Conservation (phyloP, 1,140 invertebrate genomes). For the Penaeus japonicus region DNA sequence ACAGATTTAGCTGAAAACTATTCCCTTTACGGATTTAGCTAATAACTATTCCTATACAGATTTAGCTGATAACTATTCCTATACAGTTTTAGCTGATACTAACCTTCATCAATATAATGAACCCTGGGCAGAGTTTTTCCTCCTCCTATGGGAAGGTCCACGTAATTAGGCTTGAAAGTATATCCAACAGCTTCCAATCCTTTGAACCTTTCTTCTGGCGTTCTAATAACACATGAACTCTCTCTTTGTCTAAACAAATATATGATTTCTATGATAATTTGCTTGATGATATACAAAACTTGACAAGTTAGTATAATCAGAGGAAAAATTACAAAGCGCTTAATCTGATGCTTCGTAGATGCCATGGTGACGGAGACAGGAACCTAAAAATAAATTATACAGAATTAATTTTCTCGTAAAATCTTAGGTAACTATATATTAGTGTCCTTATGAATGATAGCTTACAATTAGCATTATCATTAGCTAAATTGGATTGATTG, state of each 20-base stretch:
- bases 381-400: not conserved
- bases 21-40: no score
- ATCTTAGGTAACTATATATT: not conserved
- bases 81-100: not conserved
- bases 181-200: conserved; percentile 32
- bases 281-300: not conserved
- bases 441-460: not conserved
- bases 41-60: no score
- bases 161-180: conserved; percentile 37
- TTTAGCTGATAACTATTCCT: no score
- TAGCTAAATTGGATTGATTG: not conserved
- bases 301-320: conserved; percentile 9
- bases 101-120: conserved; percentile 54
- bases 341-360: not conserved
- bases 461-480: not conserved
- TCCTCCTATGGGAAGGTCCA: conserved; percentile 40
- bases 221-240: conserved; percentile 27
- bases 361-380: not conserved
- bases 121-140: conserved; percentile 50
- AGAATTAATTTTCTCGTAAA: not conserved
- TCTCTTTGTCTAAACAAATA: not conserved
- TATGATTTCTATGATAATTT: not conserved
- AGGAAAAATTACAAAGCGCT: conserved; percentile 35
- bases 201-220: conserved; percentile 35
- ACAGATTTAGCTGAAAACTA: no score